Evolutionary conservation across 2,888 invertebrate genomes (phyloP), one percentile per base, ranked within the genome.

Genomic region (Sarcophaga carnaria): DNA sequence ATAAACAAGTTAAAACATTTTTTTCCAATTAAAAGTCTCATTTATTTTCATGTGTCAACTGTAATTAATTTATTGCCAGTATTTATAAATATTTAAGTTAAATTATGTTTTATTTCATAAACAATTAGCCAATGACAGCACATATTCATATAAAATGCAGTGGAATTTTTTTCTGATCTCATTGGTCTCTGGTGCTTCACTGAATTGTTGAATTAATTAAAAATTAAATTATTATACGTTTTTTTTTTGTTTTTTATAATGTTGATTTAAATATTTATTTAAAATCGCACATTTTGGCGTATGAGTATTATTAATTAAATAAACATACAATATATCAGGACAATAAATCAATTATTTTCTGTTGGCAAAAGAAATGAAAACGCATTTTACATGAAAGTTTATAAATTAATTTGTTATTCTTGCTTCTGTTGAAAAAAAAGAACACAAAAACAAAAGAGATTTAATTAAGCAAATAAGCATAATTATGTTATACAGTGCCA

Each of bases 101-200:
- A 71, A 62, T 77, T 72, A 47, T 71, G 47, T 22, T 72, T 71
- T 67, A 64, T 77, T 70, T 70, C 12, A 69, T 20, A 66, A 66
- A 78, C 37, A 85, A 70, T 82, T 78, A 78, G 78, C 74, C 74
- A 70, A 37, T 47, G 22, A 64, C 17, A 63, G 37, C 54, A 10
- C 45, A 71, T 54, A 37, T 37, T 37, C 37, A 37, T 37, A 37
- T 37, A 37, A 37, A 63, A 59, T 49, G 12, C 27, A 77, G 10
- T 77, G 45, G 37, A 45, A 62, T 62, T 66, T 47, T 37, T 37
- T 37, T 37, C 10, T 54, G 25, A 20, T 67, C 10, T 37, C 37
- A 37, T 10, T 49, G 45, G 66, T 72, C 22, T 71, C 60, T 66
- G 22, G 66, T 22, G 49, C 59, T 47, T 83, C 10, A 37, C 8